These are phyloP conservation scores for Ectemnius cavifrons DNA, from an alignment of 2,888 invertebrate species.

Conservation along the genomic window DNA sequence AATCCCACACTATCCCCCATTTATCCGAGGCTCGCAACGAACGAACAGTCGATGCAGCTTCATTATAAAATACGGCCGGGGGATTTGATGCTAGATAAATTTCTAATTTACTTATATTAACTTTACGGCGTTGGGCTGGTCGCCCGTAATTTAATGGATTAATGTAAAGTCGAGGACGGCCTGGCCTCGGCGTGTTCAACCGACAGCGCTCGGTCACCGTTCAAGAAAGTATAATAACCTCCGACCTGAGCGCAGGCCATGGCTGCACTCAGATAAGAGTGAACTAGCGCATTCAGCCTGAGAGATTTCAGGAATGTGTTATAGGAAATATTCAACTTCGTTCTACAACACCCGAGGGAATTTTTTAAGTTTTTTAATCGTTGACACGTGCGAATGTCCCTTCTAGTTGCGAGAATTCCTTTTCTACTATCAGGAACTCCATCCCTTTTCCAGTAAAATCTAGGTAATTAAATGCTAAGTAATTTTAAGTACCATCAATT, in stretches of 20 bases:
- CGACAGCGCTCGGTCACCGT: slow-evolving; percentile 22
- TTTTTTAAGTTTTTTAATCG: slow-evolving; percentile 3
- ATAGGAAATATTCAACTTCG: background rate
- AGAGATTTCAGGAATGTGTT: slow-evolving; percentile 4
- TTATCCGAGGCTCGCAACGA: background rate
- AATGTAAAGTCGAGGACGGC: slow-evolving; percentile 39
- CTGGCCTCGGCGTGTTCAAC: slow-evolving; percentile 27
- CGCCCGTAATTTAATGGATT: slow-evolving; percentile 42
- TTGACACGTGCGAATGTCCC: background rate
- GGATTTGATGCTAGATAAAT: slow-evolving; percentile 49
- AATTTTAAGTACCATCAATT: too few relatives aligned
- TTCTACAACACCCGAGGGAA: background rate
- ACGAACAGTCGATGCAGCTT: slow-evolving; percentile 19
- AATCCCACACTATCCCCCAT: too few relatives aligned
- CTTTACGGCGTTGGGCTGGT: slow-evolving; percentile 35
- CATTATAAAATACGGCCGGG: slow-evolving; percentile 23
- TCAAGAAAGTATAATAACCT: slow-evolving; percentile 38
- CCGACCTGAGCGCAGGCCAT: slow-evolving; percentile 17
- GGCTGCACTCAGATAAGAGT: slow-evolving; percentile 36
- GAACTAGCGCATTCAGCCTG: slow-evolving; percentile 31
- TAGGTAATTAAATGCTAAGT: too few relatives aligned
- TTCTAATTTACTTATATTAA: slow-evolving; percentile 53
- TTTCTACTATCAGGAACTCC: too few relatives aligned
- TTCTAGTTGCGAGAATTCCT: background rate
- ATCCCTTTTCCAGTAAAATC: too few relatives aligned